These are phyloP conservation scores for Sarotherodon lohbergeri DNA, from an alignment of 2,113 vertebrate species.

Conservation along the genomic window DNA sequence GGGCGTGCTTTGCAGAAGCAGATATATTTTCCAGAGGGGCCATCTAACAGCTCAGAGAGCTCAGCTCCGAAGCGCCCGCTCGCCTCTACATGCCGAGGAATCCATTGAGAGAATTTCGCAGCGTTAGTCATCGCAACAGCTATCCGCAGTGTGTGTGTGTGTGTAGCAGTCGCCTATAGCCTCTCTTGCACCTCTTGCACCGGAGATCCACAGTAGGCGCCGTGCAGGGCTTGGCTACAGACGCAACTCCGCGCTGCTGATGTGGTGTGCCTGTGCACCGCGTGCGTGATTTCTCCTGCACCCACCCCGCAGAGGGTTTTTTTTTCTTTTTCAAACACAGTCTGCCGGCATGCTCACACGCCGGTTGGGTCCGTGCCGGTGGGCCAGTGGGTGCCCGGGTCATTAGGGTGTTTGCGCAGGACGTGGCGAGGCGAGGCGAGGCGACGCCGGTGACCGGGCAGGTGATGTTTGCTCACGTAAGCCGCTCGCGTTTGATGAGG, in stretches of 20 bases:
- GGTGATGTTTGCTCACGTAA: conserved; percentile 74
- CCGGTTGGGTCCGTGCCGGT: conserved; percentile 40
- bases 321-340: not conserved
- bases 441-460: conserved; percentile 65
- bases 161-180: conserved; percentile 50
- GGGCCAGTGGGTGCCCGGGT: conserved; percentile 47
- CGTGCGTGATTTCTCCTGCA: conserved; percentile 5
- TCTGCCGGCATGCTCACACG: conserved; percentile 38
- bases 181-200: conserved; percentile 39
- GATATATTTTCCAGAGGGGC: not conserved
- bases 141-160: conserved; percentile 59
- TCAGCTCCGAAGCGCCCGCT: conserved; percentile 5
- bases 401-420: conserved; percentile 70
- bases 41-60: conserved; percentile 6
- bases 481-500: conserved; percentile 61
- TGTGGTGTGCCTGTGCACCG: conserved; percentile 7
- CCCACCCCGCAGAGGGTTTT: not conserved
- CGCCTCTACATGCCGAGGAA: conserved; percentile 20
- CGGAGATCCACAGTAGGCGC: conserved; percentile 34
- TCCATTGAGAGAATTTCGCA: conserved; percentile 68
- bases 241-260: conserved; percentile 7
- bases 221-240: conserved; percentile 33
- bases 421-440: conserved; percentile 60
- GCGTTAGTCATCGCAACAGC: conserved; percentile 71
- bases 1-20: not conserved